Evolutionary conservation across 1,140 invertebrate species (phyloP), one percentile per base, ranked within the genome.

Genomic region (Bombus cullumanus): DNA sequence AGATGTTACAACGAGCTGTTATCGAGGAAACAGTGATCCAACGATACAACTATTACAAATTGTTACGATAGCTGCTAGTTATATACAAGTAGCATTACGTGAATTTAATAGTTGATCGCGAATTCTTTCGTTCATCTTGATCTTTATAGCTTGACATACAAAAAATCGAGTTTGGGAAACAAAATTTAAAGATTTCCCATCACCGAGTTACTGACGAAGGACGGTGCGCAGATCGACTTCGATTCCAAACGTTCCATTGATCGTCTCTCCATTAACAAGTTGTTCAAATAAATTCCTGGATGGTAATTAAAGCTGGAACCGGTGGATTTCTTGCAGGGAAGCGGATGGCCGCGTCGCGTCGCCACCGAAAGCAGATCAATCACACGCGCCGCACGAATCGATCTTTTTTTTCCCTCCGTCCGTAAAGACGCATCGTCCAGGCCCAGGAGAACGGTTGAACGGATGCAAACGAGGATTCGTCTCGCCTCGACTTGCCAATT

Each of bases 301-400:
- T 57, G 75, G 82, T 84, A 84, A 73, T 73, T 73, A 73, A 73
- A 73, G 28, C n/a, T 47, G 39, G 71, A 73, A 47, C 37, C 41
- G 28, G 9, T 3, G 41, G 41, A 28, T 76, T n/a, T 76, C 47
- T 76, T 57, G 74, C 75, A 9, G 28, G 13, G 18, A 39, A 13
- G 37, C 64, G 78, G 13, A 31, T 9, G 66, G 71, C 71, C 81
- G 75, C 84, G 84, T 81, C 86, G 47, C 47, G 88, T 59, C 28
- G 59, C 74, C n/a, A 84, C 68, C 66, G 81, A 88, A 83, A 88
- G 80, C 74, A 90, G 87, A 83, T 86, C 89, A 93, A 92, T 92
- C 92, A 92, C 92, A 86, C 25, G 57, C 91, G 87, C 92, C 89
- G 91, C 89, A 91, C 87, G 91, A 88, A 83, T 91, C 82, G 88